A percentile compares a stretch with the other conserved stretches of the same genome.
Conservation (phyloP, 2,797 vertebrate species). For the Scomberomorus guttatus region DNA sequence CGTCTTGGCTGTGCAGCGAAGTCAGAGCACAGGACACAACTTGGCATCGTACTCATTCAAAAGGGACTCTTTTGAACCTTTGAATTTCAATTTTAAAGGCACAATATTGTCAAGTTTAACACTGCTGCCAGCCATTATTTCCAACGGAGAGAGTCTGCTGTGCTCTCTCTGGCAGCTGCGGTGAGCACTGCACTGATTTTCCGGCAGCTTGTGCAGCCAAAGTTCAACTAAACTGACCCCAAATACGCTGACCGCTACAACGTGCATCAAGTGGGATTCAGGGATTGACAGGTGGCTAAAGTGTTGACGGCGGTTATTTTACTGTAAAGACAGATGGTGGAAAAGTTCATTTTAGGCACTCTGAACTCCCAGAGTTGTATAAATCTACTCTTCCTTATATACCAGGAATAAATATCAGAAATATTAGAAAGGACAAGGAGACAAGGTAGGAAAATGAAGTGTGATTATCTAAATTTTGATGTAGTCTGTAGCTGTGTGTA, state of each 20-base stretch:
- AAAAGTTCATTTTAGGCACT: not conserved
- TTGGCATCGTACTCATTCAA: no score
- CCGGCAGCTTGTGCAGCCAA: constrained; percentile 12
- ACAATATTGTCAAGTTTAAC: no score
- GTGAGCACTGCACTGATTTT: not conserved
- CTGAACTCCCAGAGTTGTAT: not conserved
- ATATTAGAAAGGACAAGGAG: not conserved
- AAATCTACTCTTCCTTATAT: not conserved
- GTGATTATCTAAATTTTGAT: no score
- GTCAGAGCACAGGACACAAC: not conserved
- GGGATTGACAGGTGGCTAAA: not conserved
- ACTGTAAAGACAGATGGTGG: not conserved
- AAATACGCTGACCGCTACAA: constrained; percentile 18
- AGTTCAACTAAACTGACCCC: constrained; percentile 18
- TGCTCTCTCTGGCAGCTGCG: no score
- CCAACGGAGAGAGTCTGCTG: not conserved
- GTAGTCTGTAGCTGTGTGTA: no score
- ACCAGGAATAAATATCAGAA: not conserved
- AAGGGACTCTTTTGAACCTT: no score
- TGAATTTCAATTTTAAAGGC: no score
- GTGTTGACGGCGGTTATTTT: not conserved
- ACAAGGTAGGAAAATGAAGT: no score
- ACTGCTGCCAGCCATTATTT: not conserved
- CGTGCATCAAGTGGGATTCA: not conserved
- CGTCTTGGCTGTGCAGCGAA: not conserved